Evolutionary conservation across 1,140 invertebrate species (phyloP).

Genomic region (Ditylenchus dipsaci): DNA sequence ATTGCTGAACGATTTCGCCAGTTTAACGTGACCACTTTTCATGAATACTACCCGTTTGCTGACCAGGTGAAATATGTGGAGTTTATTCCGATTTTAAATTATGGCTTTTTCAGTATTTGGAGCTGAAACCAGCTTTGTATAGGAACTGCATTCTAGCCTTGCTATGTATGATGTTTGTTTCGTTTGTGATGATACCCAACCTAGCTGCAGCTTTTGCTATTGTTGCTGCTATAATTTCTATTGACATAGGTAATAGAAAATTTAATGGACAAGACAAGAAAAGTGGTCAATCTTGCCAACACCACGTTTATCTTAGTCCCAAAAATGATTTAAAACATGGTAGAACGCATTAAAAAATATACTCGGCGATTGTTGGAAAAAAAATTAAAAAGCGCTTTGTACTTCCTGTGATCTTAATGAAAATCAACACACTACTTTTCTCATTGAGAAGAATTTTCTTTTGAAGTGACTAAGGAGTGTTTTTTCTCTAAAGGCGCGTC

Average conservation of each 20-base stretch:
- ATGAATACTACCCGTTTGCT: constrained; percentile 58
- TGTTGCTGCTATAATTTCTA: constrained; percentile 73
- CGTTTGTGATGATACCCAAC: constrained; percentile 30
- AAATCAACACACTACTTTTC: too few relatives aligned
- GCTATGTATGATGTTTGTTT: constrained; percentile 73
- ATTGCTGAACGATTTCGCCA: constrained; percentile 44
- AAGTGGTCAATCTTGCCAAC: constrained; percentile 2
- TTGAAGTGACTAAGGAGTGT: too few relatives aligned
- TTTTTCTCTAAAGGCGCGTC: too few relatives aligned
- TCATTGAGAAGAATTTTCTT: too few relatives aligned
- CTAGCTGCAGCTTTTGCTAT: constrained; percentile 59
- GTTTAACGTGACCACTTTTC: constrained; percentile 58
- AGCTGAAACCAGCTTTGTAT: constrained; percentile 64
- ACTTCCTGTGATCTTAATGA: too few relatives aligned
- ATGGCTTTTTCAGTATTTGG: constrained; percentile 46
- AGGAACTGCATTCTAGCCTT: constrained; percentile 75
- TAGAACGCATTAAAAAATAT: too few relatives aligned
- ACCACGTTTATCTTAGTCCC: too few relatives aligned
- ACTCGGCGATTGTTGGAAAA: too few relatives aligned
- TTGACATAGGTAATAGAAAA: constrained; percentile 67
- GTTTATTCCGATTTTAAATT: constrained; percentile 1
- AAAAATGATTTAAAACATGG: too few relatives aligned
- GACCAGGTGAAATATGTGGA: constrained; percentile 49
- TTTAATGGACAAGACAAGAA: too few relatives aligned
- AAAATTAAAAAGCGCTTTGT: too few relatives aligned